Evolutionary conservation across 2,888 invertebrate genomes (phyloP).

Genomic region (Pristionchus arcanus): DNA sequence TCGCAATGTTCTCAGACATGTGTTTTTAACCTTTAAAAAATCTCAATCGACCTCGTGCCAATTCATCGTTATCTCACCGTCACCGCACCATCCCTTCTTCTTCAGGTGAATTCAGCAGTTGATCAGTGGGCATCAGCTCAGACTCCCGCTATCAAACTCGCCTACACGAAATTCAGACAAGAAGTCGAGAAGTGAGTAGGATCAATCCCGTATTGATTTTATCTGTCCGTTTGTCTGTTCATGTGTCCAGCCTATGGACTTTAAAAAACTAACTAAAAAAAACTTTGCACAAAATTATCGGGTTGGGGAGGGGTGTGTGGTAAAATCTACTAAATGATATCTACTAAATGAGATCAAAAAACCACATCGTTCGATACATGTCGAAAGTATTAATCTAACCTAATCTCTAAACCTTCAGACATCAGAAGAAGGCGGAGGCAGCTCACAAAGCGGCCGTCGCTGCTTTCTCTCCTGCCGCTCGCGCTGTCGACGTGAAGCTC

Average conservation of each 20-base stretch:
- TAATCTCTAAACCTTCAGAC: slow-evolving; percentile 26
- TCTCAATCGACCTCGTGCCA: background rate
- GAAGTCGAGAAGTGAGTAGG: slow-evolving; percentile 38
- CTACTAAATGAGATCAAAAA: too few species aligned
- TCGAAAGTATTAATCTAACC: too few species aligned
- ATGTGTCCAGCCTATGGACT: background rate
- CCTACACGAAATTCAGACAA: slow-evolving; percentile 20
- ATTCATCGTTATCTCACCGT: background rate
- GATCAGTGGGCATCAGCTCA: slow-evolving; percentile 37
- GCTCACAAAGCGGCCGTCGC: slow-evolving; percentile 73
- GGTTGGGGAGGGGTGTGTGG: too few species aligned
- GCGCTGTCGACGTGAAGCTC: slow-evolving; percentile 53
- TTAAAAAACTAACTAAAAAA: too few species aligned
- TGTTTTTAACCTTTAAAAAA: too few species aligned
- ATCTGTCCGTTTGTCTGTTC: too few species aligned
- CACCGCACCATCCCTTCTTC: background rate
- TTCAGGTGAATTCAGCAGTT: slow-evolving; percentile 49
- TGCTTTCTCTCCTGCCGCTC: slow-evolving; percentile 73
- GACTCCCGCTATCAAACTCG: slow-evolving; percentile 2
- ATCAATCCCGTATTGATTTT: too few species aligned
- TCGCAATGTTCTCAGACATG: too few species aligned
- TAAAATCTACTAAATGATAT: too few species aligned
- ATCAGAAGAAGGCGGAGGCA: too few species aligned
- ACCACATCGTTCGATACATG: too few species aligned
- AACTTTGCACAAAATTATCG: too few species aligned